Percentiles rank a stretch among this genome's conserved stretches.
These are phyloP conservation scores for Zaprionus lineosus DNA, from an alignment of 2,888 invertebrate genomes.

Conservation along the genomic window DNA sequence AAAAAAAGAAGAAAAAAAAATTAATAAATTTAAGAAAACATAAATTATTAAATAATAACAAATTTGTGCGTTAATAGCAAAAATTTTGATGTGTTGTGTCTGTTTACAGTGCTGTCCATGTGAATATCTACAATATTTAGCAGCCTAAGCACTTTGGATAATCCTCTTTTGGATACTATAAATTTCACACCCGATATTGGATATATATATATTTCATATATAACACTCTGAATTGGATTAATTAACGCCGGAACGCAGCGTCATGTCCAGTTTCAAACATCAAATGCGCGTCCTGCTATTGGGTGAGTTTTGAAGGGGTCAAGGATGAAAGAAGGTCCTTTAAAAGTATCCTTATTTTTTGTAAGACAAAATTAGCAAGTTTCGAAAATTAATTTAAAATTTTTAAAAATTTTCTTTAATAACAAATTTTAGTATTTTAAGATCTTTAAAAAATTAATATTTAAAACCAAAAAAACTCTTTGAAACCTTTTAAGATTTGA, in stretches of 20 bases:
- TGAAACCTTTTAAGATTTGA: too few species aligned
- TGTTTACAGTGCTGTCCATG: conserved; percentile 73
- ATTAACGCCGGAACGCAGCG: conserved; percentile 26
- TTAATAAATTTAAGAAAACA: too few species aligned
- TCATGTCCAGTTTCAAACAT: conserved; percentile 63
- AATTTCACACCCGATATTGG: conserved; percentile 39
- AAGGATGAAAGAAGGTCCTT: background rate
- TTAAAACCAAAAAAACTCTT: too few species aligned
- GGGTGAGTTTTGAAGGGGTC: conserved; percentile 61
- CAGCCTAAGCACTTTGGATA: conserved; percentile 69
- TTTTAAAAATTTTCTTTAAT: background rate
- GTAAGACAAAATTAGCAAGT: background rate
- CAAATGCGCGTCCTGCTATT: conserved; percentile 63
- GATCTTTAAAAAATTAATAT: too few species aligned
- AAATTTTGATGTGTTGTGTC: conserved; percentile 64
- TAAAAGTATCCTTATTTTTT: too few species aligned
- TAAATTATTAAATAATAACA: too few species aligned
- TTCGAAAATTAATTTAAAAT: background rate
- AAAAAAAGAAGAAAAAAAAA: conserved; percentile 34
- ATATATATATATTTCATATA: conserved; percentile 39
- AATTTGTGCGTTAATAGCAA: conserved; percentile 69
- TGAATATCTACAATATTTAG: conserved; percentile 59
- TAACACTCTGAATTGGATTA: conserved; percentile 56
- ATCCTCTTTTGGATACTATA: conserved; percentile 48
- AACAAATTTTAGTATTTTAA: too few species aligned